These are phyloP conservation scores for Brachymystax lenok DNA, from an alignment of 2,797 vertebrate genomes.

Conservation along the genomic window DNA sequence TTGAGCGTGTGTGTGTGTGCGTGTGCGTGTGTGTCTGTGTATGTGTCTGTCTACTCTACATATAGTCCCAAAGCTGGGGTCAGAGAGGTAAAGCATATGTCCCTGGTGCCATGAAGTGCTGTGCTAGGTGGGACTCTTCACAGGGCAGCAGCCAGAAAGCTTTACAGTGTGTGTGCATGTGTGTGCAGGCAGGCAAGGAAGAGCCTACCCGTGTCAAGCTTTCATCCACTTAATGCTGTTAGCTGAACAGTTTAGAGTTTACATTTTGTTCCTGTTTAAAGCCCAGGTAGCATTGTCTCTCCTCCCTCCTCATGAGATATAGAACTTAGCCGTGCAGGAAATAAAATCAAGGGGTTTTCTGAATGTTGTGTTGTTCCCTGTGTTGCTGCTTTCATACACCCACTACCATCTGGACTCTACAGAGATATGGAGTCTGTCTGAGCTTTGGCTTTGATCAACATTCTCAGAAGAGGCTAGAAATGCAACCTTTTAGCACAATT, in stretches of 20 bases:
- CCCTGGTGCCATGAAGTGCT: constrained; percentile 62
- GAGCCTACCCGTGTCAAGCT: constrained; percentile 47
- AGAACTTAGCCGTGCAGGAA: constrained; percentile 19
- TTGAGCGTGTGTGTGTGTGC: neutral
- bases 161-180: neutral
- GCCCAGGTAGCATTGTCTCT: constrained; percentile 16
- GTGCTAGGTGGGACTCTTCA: constrained; percentile 43
- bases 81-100: constrained; percentile 13
- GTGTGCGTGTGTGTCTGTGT: constrained; percentile 8
- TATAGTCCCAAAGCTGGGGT: constrained; percentile 31
- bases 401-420: constrained; percentile 22
- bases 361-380: constrained; percentile 1
- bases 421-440: constrained; percentile 12
- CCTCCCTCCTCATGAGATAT: constrained; percentile 45
- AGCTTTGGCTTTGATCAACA: neutral
- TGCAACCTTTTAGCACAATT: constrained; percentile 26
- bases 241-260: constrained; percentile 36
- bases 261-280: constrained; percentile 58
- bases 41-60: constrained; percentile 17
- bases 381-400: constrained; percentile 25
- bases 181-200: constrained; percentile 27
- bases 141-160: constrained; percentile 20
- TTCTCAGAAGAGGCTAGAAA: constrained; percentile 38
- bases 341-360: constrained; percentile 6
- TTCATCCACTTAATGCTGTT: constrained; percentile 55